Evolutionary conservation across 2,113 vertebrate genomes (phyloP), one percentile per base, ranked within the genome.

Genomic region (Amphiprion ocellaris): DNA sequence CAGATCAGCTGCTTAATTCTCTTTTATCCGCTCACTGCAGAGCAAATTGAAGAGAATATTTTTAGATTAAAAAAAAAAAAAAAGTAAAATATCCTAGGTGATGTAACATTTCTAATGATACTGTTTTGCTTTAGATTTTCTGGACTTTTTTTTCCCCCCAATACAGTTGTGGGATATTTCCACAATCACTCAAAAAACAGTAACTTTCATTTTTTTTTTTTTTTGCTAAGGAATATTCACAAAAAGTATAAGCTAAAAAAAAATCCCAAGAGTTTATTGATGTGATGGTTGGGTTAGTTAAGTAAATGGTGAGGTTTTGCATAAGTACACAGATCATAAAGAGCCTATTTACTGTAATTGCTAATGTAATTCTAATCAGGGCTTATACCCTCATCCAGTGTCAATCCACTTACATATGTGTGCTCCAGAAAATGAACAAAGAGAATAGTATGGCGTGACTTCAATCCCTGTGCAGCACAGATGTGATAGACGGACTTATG

Each of bases 1-100:
- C 86, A 77, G 89, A 93, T 95, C 91, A 91, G 79, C 86, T 89
- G 87, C 87, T 92, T 95, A 93, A 94, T 90, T 92, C 92, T 88
- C 66, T 59, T 90, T 93, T 82, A 93, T 94, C 92, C 68, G 9
- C 71, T 85, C 10, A 30, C 64, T 82, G 82, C 82, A 82, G 62
- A 78, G 67, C 76, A 91, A 92, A 94, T 84, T 86, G 79, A 90
- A 83, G 70, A 75, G 71, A 80, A 84, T 87, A 83, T 86, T 89
- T 87, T 86, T 79, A 85, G 69, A 77, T 39, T 26, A 2, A 26
- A 50, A 72, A n/a, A n/a, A 89, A 83, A 87, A 64, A 58, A 86
- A 73, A 88, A 72, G 61, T 72, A 65, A 88, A 81, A 67, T 66
- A 75, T 68, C 5, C 50, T 14, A 55, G 19, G 44, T 91, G 84